These are phyloP conservation scores for Leptopilina boulardi DNA, from an alignment of 1,140 invertebrate genomes.

Conservation along the genomic window DNA sequence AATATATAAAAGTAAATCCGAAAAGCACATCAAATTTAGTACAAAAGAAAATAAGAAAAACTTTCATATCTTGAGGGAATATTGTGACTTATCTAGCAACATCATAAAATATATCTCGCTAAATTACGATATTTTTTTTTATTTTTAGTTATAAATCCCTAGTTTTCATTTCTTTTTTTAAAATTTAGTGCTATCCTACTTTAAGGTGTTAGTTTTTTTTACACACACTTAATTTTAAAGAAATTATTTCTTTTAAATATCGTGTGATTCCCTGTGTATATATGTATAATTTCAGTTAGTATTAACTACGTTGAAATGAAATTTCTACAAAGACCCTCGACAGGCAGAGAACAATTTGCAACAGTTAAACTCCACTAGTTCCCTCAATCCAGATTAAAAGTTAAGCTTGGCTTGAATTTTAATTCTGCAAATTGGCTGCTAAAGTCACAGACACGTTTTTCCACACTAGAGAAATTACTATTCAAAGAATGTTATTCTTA, in stretches of 20 bases:
- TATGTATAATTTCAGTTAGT: too few relatives aligned
- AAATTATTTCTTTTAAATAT: too few relatives aligned
- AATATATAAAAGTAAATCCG: conserved; percentile 4
- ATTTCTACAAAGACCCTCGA: not conserved
- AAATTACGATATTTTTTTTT: not conserved
- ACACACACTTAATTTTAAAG: too few relatives aligned
- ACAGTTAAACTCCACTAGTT: conserved; percentile 27
- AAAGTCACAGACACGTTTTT: not conserved
- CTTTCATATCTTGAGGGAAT: not conserved
- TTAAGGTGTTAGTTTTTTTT: too few relatives aligned
- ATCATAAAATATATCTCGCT: not conserved
- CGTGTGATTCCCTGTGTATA: too few relatives aligned
- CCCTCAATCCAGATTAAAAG: conserved; percentile 22
- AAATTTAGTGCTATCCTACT: not conserved
- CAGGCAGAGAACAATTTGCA: not conserved
- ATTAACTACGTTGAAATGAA: not conserved
- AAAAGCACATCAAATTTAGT: not conserved
- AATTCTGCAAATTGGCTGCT: conserved; percentile 9
- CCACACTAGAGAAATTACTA: too few relatives aligned
- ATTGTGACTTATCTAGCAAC: not conserved
- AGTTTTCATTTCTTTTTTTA: not conserved
- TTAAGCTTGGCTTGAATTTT: conserved; percentile 14
- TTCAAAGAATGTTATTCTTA: not conserved
- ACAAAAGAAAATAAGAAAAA: conserved; percentile 1
- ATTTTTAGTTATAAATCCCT: not conserved